Conservation (phyloP, 2,113 vertebrate genomes). For the Pterocles orientalis region DNA sequence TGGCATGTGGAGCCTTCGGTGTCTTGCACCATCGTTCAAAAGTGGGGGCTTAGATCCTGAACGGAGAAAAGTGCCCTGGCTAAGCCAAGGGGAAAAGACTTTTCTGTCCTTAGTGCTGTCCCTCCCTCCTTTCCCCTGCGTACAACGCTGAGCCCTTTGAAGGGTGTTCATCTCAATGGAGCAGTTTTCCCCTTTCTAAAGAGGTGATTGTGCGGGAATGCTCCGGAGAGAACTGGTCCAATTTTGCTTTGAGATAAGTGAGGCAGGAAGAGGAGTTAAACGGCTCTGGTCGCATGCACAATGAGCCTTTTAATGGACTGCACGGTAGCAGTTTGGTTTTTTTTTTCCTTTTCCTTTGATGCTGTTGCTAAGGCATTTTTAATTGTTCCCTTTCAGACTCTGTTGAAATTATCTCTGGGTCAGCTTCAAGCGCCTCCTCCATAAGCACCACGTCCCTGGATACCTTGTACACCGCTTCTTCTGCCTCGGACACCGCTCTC, state of each 20-base stretch:
- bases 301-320: conserved; percentile 56
- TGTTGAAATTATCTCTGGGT: conserved; percentile 71
- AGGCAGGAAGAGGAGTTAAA: conserved; percentile 67
- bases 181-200: conserved; percentile 32
- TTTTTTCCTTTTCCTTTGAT: conserved; percentile 35
- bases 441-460: conserved; percentile 87
- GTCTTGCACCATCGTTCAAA: too few relatives aligned
- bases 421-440: conserved; percentile 77
- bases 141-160: conserved; percentile 58
- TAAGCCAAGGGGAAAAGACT: background rate
- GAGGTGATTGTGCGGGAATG: conserved; percentile 48
- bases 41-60: background rate
- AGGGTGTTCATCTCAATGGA: conserved; percentile 42
- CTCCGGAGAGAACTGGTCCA: conserved; percentile 52
- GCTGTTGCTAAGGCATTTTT: conserved; percentile 56
- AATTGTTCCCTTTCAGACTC: conserved; percentile 69
- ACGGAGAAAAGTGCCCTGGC: background rate
- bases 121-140: background rate
- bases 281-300: conserved; percentile 49
- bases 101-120: background rate
- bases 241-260: conserved; percentile 65
- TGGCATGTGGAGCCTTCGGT: background rate
- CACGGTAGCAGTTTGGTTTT: background rate
- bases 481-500: conserved; percentile 80
- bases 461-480: conserved; percentile 84